Conservation (phyloP, 35 echinoderm and acorn worm species). For the Acanthaster planci region DNA sequence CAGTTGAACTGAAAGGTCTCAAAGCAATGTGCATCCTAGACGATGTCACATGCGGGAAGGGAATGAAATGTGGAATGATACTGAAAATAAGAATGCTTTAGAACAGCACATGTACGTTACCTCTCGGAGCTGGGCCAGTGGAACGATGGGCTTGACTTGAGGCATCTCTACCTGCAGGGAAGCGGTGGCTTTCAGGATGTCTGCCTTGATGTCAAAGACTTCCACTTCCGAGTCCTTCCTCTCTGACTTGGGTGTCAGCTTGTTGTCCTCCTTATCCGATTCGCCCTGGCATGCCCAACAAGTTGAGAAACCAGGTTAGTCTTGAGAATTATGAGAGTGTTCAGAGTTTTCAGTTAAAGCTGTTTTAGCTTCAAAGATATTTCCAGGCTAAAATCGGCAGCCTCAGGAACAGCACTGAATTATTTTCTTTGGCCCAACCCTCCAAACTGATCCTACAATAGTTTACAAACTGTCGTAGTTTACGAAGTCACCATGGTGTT, state of each 20-base stretch:
- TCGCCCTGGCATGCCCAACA: constrained; percentile 28
- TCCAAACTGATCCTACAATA: background rate
- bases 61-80: too few relatives aligned
- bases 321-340: too few relatives aligned
- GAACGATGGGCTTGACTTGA: constrained; percentile 28
- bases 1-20: too few relatives aligned
- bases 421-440: background rate
- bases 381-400: background rate
- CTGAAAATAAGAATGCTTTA: too few relatives aligned
- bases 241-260: background rate
- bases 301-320: background rate
- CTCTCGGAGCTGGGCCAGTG: constrained; percentile 59
- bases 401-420: background rate
- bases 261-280: constrained; percentile 48
- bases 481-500: too few relatives aligned
- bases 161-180: constrained; percentile 29
- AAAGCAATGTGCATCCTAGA: too few relatives aligned
- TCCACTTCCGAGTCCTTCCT: constrained; percentile 42
- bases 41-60: too few relatives aligned
- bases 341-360: too few relatives aligned
- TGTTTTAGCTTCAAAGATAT: too few relatives aligned
- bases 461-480: too few relatives aligned
- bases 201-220: constrained; percentile 77
- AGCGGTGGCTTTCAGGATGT: constrained; percentile 68
- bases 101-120: constrained; percentile 47